Percentiles rank a stretch among this genome's conserved stretches.
phyloP scores from a whole-genome alignment of 1,140 invertebrate species.

The Drosophila lacertosa region DNA sequence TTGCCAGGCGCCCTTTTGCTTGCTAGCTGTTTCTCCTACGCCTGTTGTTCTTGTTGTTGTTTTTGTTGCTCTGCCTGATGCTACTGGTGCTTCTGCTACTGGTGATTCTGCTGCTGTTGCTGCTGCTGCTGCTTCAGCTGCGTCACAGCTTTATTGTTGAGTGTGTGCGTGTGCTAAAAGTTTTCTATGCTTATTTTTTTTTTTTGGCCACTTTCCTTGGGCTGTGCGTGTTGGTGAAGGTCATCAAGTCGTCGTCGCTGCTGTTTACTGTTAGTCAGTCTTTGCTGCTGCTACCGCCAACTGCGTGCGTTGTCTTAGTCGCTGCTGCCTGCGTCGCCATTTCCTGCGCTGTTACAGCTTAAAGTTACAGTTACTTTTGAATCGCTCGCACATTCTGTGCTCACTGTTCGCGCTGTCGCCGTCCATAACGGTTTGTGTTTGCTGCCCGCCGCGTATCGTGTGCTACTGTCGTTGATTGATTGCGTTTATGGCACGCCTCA shows the following conservation, averaged over 20 bases:
- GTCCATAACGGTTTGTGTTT: constrained; percentile 15
- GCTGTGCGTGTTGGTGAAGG: constrained; percentile 79
- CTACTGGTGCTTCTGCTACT: constrained; percentile 14
- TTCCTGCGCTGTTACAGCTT: constrained; percentile 33
- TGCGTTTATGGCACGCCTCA: constrained; percentile 55
- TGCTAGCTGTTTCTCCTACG: constrained; percentile 1
- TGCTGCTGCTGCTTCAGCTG: constrained; percentile 54
- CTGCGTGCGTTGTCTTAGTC: constrained; percentile 36
- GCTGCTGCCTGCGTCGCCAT: constrained; percentile 38
- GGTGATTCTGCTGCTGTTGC: constrained; percentile 22
- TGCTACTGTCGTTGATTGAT: constrained; percentile 60
- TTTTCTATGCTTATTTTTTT: constrained; percentile 38
- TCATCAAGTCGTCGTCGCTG: constrained; percentile 70
- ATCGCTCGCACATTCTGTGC: constrained; percentile 1
- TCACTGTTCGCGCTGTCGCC: constrained; percentile 16
- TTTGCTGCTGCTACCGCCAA: constrained; percentile 35
- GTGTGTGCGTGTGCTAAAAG: constrained; percentile 63
- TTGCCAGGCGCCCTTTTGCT: constrained; percentile 52
- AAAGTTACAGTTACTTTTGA: constrained; percentile 6
- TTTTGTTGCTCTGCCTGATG: constrained; percentile 18
- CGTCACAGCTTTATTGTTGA: constrained; percentile 36
- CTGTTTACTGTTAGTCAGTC: constrained; percentile 54
- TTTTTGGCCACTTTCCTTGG: constrained; percentile 67
- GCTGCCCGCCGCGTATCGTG: constrained; percentile 5
- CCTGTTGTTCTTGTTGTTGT: constrained; percentile 10